Evolutionary conservation across 92 coral and sea anemone genomes (phyloP), one percentile per base, ranked within the genome.

Genomic region (Epizoanthus rinbou): DNA sequence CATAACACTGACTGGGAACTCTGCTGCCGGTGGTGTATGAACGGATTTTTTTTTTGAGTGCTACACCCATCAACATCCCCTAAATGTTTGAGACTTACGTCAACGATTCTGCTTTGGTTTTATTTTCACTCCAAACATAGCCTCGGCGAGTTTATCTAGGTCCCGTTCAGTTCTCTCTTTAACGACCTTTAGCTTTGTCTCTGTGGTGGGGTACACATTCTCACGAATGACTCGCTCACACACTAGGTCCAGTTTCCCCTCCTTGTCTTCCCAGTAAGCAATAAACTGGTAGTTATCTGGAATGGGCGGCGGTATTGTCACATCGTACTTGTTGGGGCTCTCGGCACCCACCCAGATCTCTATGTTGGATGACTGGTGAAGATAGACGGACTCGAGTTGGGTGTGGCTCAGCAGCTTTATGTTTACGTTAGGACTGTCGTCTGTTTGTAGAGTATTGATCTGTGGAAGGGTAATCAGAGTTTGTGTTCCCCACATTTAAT

Each of bases 171-270:
- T 92, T 79, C 86, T 88, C 85, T 90, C 96, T 22, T 78, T 80
- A 7, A 87, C 89, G 64, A 91, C 90, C 45, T 89, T 91, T 67
- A 93, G 80, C 82, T 88, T 88, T 37, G 86, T 82, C 65, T 97
- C 99, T 16, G 99, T 90, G 21, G 94, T 90, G 0, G 98, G 98
- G 78, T 87, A 97, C 13, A 94, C 91, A 9, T 93, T 94, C 41
- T 97, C 99, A 23, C 99, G 87, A 31, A 97, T 84, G 70, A 97
- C 98, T 62, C 89, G 90, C 68, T 97, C 98, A 80, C 93, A 90
- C 31, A 92, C 80, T 28, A 97, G 87, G 6, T 83, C 62, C 11
- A 24, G 72, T 35, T 87, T 92, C 18, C 73, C 93, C 8, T 87
- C 91, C 39, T 80, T 74, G 9, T 78, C 69, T 53, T 87, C 85